phyloP scores from a whole-genome alignment of 2,113 vertebrate genomes.

The Empidonax alnorum region DNA sequence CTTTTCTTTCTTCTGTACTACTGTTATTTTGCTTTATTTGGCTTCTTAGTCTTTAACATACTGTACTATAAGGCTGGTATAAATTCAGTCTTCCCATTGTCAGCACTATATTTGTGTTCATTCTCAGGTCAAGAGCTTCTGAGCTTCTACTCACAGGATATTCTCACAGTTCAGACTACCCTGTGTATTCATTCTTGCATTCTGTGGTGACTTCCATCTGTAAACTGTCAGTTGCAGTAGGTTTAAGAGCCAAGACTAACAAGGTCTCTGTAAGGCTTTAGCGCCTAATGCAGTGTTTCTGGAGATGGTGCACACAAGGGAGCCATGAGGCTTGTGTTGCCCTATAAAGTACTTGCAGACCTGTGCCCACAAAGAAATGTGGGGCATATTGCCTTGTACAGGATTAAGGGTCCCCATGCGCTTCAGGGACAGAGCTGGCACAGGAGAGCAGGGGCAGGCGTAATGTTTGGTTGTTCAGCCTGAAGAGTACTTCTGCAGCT shows the following conservation, averaged over 20 bases:
- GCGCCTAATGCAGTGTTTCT: neutral
- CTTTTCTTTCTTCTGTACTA: neutral
- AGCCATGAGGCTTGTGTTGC: neutral
- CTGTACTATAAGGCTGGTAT: neutral
- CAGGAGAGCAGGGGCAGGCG: neutral
- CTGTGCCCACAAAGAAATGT: neutral
- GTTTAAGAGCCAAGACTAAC: neutral
- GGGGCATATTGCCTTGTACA: neutral
- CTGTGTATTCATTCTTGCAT: neutral
- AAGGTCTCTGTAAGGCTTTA: neutral
- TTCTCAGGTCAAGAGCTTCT: neutral
- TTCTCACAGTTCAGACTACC: neutral
- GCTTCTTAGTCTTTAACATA: neutral
- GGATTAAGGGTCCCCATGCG: accelerated
- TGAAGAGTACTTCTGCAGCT: neutral
- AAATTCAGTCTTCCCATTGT: neutral
- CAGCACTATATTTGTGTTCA: neutral
- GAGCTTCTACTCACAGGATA: neutral
- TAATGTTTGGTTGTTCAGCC: neutral
- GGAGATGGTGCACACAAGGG: accelerated
- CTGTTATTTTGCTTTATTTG: neutral
- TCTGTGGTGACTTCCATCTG: neutral
- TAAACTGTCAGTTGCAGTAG: neutral
- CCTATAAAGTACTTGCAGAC: neutral
- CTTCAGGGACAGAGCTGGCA: neutral